Conservation (phyloP, 92 coral and sea anemone genomes). For the Desmophyllum pertusum region DNA sequence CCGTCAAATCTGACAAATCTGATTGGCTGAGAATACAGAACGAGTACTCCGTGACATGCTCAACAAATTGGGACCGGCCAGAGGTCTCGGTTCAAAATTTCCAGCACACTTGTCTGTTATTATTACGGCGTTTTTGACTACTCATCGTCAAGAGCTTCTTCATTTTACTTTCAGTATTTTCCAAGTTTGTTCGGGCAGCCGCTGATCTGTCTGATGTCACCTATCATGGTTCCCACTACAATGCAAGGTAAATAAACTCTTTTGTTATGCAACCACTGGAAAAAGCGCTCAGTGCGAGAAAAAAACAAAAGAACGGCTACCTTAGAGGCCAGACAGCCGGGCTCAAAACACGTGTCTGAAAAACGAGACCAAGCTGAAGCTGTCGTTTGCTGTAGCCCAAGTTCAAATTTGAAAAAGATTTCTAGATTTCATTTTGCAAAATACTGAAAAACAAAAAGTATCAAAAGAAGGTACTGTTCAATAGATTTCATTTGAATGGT, state of each 20-base stretch:
- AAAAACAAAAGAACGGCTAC: neutral
- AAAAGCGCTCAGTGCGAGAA: neutral
- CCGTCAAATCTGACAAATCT: too few relatives aligned
- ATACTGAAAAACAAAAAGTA: too few relatives aligned
- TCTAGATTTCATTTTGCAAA: too few relatives aligned
- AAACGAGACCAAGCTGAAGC: too few relatives aligned
- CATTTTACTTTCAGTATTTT: conserved; percentile 57
- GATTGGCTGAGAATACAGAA: too few relatives aligned
- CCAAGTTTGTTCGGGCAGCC: conserved; percentile 92
- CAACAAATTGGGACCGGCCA: too few relatives aligned
- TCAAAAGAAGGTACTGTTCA: neutral
- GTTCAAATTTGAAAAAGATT: too few relatives aligned
- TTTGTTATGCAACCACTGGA: neutral
- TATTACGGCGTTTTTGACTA: neutral
- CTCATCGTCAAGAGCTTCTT: neutral
- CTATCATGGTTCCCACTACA: conserved; percentile 72
- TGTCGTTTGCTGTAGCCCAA: too few relatives aligned
- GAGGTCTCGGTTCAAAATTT: too few relatives aligned
- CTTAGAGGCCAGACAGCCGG: neutral
- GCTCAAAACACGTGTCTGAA: too few relatives aligned
- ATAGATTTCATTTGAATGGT: neutral
- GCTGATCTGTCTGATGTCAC: conserved; percentile 85
- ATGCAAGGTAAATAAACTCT: conserved; percentile 69
- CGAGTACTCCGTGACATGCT: too few relatives aligned
- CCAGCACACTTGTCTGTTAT: too few relatives aligned